Base-by-base conservation (phyloP, 1,140 invertebrate genomes). In the Anadara kagoshimensis region DNA sequence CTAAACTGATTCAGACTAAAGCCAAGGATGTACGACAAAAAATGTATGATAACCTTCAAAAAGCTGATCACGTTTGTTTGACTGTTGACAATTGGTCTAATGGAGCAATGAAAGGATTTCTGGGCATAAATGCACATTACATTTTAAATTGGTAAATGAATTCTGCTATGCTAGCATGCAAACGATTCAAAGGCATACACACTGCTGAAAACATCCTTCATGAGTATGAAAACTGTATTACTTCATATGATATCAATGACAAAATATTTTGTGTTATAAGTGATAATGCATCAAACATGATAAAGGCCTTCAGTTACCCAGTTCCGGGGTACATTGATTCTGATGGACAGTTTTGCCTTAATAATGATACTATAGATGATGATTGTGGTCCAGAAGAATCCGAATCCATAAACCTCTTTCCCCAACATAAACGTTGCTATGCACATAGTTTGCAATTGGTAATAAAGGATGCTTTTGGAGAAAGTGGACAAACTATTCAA, bases 41-140 rank as follows among this genome's bases (percentile, higher is more conserved):
- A n/a, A 7, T 56, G 3, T 5, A 22, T 45, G 51, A 67, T 16
- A 44, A 56, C n/a, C 49, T 67, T 20, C 3, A 57, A 45, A 22
- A 56, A 43, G 26, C 61, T 58, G 69, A 64, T 10, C 36, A 69
- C 26, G 45, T 71, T 22, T 63, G 61, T 62, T 44, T 71, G 8
- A 54, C 36, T 24, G 56, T 71, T 54, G 69, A 63, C 10, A 16
- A 56, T 11, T 54, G 51, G 51, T 7, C 16, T 43, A 67, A 7
- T 47, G 47, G 67, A 47, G 29, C 59, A 49, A 71, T 65, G 69
- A 54, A 24, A 45, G 69, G 22, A 29, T 71, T 71, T 57, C 36
- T 71, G 4, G 49, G 69, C 5, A 71, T 71, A n/a, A 64, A 51
- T 20, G 61, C 58, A 2, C 44, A 71, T 36, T 71, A 36, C n/a